These are phyloP conservation scores for Turritopsis rubra DNA, from an alignment of 30 jellyfish, hydroid and myxozoan genomes.

Conservation along the genomic window DNA sequence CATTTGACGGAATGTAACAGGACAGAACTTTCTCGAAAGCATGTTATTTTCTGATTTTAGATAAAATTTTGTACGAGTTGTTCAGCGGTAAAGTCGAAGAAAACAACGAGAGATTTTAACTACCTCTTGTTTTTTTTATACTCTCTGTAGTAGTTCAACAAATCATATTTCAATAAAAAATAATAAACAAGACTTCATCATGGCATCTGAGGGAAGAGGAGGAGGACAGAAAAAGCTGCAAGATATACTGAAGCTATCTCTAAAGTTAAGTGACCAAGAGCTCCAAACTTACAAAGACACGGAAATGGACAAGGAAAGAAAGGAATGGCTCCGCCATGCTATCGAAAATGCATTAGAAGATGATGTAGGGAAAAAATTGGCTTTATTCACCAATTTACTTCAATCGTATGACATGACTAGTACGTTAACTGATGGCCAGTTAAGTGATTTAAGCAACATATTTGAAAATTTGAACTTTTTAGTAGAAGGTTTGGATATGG, in stretches of 20 bases:
- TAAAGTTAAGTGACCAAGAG: constrained; percentile 68
- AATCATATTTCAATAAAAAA: no score
- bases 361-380: constrained; percentile 43
- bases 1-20: no score
- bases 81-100: no score
- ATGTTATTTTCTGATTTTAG: no score
- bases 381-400: constrained; percentile 30
- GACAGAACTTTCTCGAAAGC: no score
- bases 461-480: constrained; percentile 40
- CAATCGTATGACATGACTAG: not conserved
- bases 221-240: constrained; percentile 19
- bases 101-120: no score
- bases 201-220: constrained; percentile 20
- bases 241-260: constrained; percentile 43
- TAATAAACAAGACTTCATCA: not conserved
- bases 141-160: no score
- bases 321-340: constrained; percentile 57
- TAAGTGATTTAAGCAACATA: constrained; percentile 35
- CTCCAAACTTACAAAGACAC: constrained; percentile 33
- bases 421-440: constrained; percentile 17
- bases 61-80: no score
- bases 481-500: constrained; percentile 55
- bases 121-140: no score
- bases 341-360: constrained; percentile 41
- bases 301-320: constrained; percentile 59